Base-by-base conservation (phyloP, 1,140 invertebrate species). In the Drosophila guanche region DNA sequence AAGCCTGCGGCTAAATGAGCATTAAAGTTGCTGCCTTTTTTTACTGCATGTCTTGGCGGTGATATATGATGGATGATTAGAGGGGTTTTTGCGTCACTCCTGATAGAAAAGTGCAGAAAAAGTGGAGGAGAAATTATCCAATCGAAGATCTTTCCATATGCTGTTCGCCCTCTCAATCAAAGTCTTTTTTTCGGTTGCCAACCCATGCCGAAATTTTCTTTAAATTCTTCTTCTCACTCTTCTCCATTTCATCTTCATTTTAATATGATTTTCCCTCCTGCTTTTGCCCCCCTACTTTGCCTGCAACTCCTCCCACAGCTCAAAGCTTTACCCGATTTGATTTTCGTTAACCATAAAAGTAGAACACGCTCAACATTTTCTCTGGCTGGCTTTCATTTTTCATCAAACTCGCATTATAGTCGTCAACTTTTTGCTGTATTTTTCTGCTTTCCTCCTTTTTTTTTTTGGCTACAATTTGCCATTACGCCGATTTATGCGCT, bases 1-100 rank as follows among this genome's bases (percentile, higher is more conserved):
- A 85, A 86, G 81, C 81, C 72, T 43, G 70, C 41, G 57, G 75
- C 52, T 56, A 83, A 86, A 61, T 76, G 71, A 76, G 76, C 66
- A 60, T 69, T 60, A 80, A 85, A 86, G 76, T 84, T 79, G 45
- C 46, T 56, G 47, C 41, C 22, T 37, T 40, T 29, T 52, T 54
- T 27, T 56, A 46, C 50, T 61, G 37, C 25, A 37, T 57, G 12
- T 20, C 40, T 62, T 4, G 33, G 23, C 12, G 56, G 27, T 6
- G 25, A 37, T 12, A 53, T 76, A 76, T 79, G 70, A 79, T 48
- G 63, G 65, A 79, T 79, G 62, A 71, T 65, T 48, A 45, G 16
- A 12, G 3, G n/a, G 42, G 10, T 20, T 20, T 37, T 10, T 4
- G 8, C 16, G 16, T 20, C 16, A 10, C 29, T 37, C 33, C 10